phyloP scores from a whole-genome alignment of 2,797 vertebrate genomes.

The Siniperca undulata region DNA sequence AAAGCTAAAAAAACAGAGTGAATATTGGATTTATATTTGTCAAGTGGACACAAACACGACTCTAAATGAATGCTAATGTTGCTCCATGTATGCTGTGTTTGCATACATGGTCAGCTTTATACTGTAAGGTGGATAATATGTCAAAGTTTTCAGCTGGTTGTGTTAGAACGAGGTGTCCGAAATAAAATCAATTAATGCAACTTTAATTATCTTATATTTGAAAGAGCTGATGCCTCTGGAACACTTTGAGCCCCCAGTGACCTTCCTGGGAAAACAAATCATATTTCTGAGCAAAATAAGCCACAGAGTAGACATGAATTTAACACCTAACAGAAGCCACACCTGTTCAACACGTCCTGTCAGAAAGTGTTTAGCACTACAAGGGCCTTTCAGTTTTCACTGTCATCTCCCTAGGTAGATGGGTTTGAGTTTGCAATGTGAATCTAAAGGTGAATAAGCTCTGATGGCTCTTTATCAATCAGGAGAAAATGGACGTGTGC shows the following conservation, averaged over 20 bases:
- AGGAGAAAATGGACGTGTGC: background rate
- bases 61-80: background rate
- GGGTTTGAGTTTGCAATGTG: conserved; percentile 9
- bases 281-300: background rate
- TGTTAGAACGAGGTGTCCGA: background rate
- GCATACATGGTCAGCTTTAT: background rate
- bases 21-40: background rate
- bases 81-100: background rate
- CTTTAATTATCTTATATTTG: background rate
- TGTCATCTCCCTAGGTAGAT: background rate
- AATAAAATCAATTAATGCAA: background rate
- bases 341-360: background rate
- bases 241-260: background rate
- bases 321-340: conserved; percentile 2
- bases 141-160: background rate
- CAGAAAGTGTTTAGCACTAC: background rate
- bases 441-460: conserved; percentile 34
- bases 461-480: conserved; percentile 12
- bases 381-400: background rate
- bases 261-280: background rate
- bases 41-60: background rate
- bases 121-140: background rate
- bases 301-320: background rate
- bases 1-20: background rate
- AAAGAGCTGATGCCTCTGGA: conserved; percentile 13